Evolutionary conservation across 2,113 vertebrate species (phyloP), one percentile per base, ranked within the genome.

Genomic region (Dasypus novemcinctus): DNA sequence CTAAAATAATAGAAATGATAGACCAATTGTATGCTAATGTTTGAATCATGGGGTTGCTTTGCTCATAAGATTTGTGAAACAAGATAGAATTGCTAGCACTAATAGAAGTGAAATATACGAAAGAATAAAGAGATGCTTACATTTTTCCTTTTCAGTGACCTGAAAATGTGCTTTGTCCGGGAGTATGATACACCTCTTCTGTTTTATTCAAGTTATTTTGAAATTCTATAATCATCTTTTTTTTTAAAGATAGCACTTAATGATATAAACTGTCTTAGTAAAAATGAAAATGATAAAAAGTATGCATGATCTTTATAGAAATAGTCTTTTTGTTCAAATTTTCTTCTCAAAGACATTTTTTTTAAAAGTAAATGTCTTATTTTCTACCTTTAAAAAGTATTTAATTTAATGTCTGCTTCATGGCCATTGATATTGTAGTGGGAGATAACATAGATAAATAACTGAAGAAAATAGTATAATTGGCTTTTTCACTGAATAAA

Each of bases 401-500:
- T 88, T 75, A 83, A 68, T 85, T 74, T 41, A 74, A 15, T 52
- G 20, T 72, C 41, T 72, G 31, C 33, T 89, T 63, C 49, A 63
- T 92, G 59, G 43, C 25, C 63, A 71, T 82, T 90, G 63, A 59
- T 76, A 52, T 18, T 71, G 6, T 8, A 81, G 36, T 82, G 36
- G 31, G 57, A 59, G 38, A 33, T 90, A 12, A 66, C 43, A 41
- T 38, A 72, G 74, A 86, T 78, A 93, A 83, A 57, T 66, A 49
- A 23, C 33, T 81, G 25, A 86, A 33, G 74, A 94, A 85, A 93
- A 59, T 38, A 59, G 80, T 75, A 63, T 64, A 89, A 71, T 71
- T 84, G 31, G 63, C n/a, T 68, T 92, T 69, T 75, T 76, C 5
- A 84, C 33, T 91, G 33, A 93, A 81, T 46, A 84, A 93, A 87